Evolutionary conservation across 2,888 invertebrate species (phyloP), one percentile per base, ranked within the genome.

Genomic region (Dugesia japonica): DNA sequence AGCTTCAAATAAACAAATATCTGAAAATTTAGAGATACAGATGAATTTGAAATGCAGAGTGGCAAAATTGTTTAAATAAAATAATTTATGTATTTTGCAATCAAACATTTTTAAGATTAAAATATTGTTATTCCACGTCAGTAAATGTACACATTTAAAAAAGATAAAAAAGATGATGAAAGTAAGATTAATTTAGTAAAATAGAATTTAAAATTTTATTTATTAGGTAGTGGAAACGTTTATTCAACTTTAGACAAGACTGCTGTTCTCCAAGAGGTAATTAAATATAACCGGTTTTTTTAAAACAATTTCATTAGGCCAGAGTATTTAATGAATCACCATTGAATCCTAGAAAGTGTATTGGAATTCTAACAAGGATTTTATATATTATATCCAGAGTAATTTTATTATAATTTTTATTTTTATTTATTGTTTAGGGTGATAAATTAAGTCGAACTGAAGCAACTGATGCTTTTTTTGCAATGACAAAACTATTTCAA

Each of bases 401-500:
- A 81, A 78, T 78, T 77, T 26, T 1, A 20, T 27, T 33, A 76
- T 74, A 26, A 28, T 77, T 26, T 38, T 17, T 7, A 28, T 26
- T 15, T 27, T 17, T 38, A 73, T 38, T 31, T 28, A 75, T 38
- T 73, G 42, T n/a, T 74, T 80, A 89, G 88, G 94, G 94, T 0
- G 95, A 97, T 84, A 88, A 89, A 81, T 87, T 98, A 78, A 92
- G 91, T 13, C 89, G 91, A 0, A 91, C 91, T 72, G 98, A 99
- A 85, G 98, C 98, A 0, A 99, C 98, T 0, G 97, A 97, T 82
- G 91, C 92, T 7, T 99, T 99, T 85, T 99, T 99, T 86, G 97
- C 98, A 0, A 95, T 97, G 88, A 99, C 98, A 0, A 98, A 98
- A 85, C 87, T 99, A 72, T 99, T 98, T 85, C 98, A 99, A 85